Percentiles rank a stretch among this genome's conserved stretches.
Conservation (phyloP, 2,113 vertebrate genomes). For the Strix uralensis region DNA sequence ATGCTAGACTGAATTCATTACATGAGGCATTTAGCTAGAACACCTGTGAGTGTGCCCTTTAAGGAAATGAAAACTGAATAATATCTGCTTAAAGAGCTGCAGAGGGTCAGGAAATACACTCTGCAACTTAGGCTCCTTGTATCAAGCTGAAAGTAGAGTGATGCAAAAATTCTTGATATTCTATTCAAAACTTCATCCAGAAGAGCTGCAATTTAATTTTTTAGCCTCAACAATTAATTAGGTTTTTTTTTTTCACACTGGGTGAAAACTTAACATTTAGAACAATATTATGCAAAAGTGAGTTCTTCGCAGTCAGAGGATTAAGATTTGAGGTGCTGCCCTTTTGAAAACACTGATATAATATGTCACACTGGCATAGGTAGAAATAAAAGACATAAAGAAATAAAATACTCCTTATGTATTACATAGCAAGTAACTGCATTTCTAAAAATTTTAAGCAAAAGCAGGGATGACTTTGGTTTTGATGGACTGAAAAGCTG, state of each 20-base stretch:
- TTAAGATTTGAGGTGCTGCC: background rate
- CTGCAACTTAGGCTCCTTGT: background rate
- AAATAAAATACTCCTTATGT: background rate
- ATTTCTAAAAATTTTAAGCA: background rate
- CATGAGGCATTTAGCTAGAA: background rate
- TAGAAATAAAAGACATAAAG: background rate
- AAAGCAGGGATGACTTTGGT: background rate
- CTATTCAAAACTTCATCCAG: background rate
- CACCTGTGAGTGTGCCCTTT: background rate
- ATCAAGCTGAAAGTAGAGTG: background rate
- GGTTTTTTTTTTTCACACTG: background rate
- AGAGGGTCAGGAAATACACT: background rate
- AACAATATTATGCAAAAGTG: background rate
- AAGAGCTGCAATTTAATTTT: background rate
- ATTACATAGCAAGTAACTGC: background rate
- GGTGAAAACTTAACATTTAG: background rate
- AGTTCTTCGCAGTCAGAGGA: background rate
- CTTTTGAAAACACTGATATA: background rate
- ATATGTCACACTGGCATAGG: background rate
- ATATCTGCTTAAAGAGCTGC: background rate
- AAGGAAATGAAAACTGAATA: background rate
- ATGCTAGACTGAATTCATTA: background rate
- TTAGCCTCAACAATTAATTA: background rate
- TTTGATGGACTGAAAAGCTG: background rate
- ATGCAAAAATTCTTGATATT: background rate